phyloP scores from a whole-genome alignment of 2,888 invertebrate genomes.

The Acanthacorydalis orientalis region DNA sequence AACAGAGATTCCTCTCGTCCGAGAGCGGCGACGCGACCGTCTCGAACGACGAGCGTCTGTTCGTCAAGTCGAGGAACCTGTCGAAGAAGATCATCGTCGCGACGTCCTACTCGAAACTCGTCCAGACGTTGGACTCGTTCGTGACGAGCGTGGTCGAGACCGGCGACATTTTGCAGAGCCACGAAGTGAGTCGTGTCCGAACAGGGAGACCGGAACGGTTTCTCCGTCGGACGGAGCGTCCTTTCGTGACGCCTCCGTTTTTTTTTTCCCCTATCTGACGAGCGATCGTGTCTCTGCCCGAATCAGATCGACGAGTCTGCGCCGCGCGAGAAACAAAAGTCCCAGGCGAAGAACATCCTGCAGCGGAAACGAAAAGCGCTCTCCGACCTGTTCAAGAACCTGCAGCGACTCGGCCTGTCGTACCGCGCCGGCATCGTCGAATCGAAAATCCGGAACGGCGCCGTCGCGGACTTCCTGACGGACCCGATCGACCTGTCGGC shows the following conservation, averaged over 20 bases:
- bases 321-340: slow-evolving; percentile 51
- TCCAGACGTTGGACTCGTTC: slow-evolving; percentile 46
- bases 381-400: slow-evolving; percentile 67
- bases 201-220: too few species aligned
- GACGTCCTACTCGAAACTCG: slow-evolving; percentile 38
- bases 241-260: too few species aligned
- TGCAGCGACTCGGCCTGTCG: slow-evolving; percentile 60
- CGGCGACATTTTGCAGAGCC: slow-evolving; percentile 45
- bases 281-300: too few species aligned
- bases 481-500: slow-evolving; percentile 54
- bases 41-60: slow-evolving; percentile 9
- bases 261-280: too few species aligned
- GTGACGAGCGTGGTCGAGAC: slow-evolving; percentile 48
- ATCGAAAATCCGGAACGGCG: slow-evolving; percentile 28
- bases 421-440: slow-evolving; percentile 63
- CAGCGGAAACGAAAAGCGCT: slow-evolving; percentile 74
- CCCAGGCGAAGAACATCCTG: slow-evolving; percentile 63
- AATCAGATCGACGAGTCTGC: slow-evolving; percentile 13
- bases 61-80: slow-evolving; percentile 42
- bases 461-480: slow-evolving; percentile 39
- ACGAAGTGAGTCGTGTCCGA: slow-evolving; percentile 32
- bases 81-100: slow-evolving; percentile 43
- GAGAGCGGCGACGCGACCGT: too few species aligned
- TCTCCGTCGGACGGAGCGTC: too few species aligned
- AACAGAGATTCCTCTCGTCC: too few species aligned